Conservation (phyloP, 2,888 invertebrate species). For the Suillia variegata region DNA sequence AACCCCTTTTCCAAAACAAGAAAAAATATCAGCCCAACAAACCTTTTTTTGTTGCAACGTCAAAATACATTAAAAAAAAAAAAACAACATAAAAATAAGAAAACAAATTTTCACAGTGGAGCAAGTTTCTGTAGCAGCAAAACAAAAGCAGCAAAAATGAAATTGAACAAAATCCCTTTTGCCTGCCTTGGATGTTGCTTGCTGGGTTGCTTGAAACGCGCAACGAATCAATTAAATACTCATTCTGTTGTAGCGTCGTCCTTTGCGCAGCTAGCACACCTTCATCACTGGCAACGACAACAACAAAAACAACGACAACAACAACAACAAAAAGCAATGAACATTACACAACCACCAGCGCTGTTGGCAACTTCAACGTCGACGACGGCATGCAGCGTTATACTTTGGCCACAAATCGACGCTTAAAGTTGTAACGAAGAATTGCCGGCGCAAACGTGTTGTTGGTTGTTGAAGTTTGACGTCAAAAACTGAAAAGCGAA, state of each 20-base stretch:
- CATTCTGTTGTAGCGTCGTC: slow-evolving; percentile 6
- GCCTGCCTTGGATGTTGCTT: neutral
- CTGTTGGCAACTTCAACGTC: slow-evolving; percentile 2
- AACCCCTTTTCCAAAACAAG: too few relatives aligned
- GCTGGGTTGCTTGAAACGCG: slow-evolving; percentile 16
- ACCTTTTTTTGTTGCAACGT: neutral
- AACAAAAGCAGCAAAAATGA: neutral
- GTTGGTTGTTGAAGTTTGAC: neutral
- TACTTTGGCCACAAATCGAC: neutral
- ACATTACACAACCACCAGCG: too few relatives aligned
- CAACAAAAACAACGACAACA: too few relatives aligned
- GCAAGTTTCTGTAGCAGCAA: neutral
- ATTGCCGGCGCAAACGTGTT: neutral
- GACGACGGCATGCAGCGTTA: neutral
- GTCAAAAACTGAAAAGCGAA: neutral
- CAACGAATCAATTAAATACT: slow-evolving; percentile 24
- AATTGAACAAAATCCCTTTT: neutral
- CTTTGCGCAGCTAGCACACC: neutral
- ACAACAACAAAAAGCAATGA: too few relatives aligned
- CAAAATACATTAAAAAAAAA: too few relatives aligned
- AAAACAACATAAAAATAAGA: too few relatives aligned
- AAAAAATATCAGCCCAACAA: too few relatives aligned
- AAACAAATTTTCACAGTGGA: neutral
- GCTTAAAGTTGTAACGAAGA: neutral
- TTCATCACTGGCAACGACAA: neutral